Conservation (phyloP, 2,888 invertebrate species). For the Ischnus inquisitorius region DNA sequence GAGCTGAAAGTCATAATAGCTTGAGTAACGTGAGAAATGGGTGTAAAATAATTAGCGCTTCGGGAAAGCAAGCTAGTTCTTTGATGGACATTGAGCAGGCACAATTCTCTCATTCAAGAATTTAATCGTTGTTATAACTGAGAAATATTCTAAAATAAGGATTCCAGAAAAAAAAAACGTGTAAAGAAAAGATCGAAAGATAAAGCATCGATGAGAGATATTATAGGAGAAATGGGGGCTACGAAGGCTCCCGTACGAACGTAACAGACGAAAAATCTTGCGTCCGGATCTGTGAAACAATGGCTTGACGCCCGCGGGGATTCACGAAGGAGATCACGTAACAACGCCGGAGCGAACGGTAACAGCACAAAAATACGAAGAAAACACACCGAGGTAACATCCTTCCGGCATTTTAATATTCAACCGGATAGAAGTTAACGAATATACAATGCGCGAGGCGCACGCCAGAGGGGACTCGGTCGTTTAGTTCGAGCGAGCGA, state of each 20-base stretch:
- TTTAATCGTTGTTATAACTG: not conserved
- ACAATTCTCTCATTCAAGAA: constrained; percentile 1
- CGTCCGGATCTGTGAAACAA: constrained; percentile 65
- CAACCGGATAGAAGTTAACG: constrained; percentile 65
- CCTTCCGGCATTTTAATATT: constrained; percentile 73
- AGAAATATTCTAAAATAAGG: not conserved
- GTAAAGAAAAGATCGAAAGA: not conserved
- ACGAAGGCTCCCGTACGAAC: constrained; percentile 13
- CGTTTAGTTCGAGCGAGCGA: not conserved
- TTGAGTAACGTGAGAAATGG: constrained; percentile 69
- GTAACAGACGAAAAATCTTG: constrained; percentile 56
- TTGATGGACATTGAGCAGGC: constrained; percentile 5
- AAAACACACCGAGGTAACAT: constrained; percentile 48
- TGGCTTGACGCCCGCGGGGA: constrained; percentile 52
- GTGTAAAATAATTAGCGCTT: constrained; percentile 61
- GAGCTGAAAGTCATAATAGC: constrained; percentile 66
- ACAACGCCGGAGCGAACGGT: constrained; percentile 27
- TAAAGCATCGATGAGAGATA: constrained; percentile 7
- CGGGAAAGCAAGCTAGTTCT: constrained; percentile 59
- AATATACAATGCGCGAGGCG: constrained; percentile 38
- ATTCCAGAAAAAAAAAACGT: not conserved
- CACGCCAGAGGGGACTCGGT: not conserved
- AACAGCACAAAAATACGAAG: constrained; percentile 31
- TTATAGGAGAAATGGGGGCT: not conserved
- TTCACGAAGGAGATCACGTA: constrained; percentile 46